phyloP scores from a whole-genome alignment of 2,797 vertebrate genomes.

The Sardinella longiceps region DNA sequence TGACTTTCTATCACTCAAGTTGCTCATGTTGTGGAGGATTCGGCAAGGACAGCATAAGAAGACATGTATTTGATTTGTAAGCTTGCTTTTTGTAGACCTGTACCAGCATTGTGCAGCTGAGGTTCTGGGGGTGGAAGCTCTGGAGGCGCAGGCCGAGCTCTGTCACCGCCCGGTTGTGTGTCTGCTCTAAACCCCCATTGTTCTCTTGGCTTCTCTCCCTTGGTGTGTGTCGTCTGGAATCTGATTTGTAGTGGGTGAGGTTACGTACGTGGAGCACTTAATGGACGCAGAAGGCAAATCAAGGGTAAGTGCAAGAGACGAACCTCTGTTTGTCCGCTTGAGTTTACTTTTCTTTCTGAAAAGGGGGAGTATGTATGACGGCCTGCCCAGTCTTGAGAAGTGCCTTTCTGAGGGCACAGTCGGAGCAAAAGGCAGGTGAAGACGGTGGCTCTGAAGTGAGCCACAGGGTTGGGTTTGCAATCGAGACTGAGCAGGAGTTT shows the following conservation, averaged over 20 bases:
- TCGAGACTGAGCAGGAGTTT: constrained; percentile 62
- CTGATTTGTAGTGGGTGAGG: constrained; percentile 99
- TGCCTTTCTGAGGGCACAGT: constrained; percentile 68
- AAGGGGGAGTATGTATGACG: constrained; percentile 60
- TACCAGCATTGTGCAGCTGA: constrained; percentile 85
- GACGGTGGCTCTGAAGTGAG: constrained; percentile 73
- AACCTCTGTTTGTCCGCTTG: constrained; percentile 80
- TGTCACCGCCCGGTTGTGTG: constrained; percentile 91
- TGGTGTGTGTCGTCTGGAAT: constrained; percentile 99
- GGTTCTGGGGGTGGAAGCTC: constrained; percentile 85
- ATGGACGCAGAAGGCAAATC: constrained; percentile 99
- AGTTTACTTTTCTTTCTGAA: constrained; percentile 68
- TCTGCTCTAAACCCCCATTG: constrained; percentile 99
- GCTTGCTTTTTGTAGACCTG: constrained; percentile 93
- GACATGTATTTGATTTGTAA: constrained; percentile 54
- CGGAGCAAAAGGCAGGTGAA: constrained; percentile 72
- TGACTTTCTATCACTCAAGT: constrained; percentile 62
- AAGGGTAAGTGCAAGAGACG: constrained; percentile 98
- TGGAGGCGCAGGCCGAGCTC: constrained; percentile 92
- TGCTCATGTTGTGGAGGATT: constrained; percentile 70
- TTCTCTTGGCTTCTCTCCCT: constrained; percentile 99
- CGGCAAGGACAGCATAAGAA: constrained; percentile 78
- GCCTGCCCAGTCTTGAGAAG: constrained; percentile 72
- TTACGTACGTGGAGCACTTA: constrained; percentile 99
- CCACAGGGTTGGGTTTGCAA: constrained; percentile 70